Evolutionary conservation across 2,888 invertebrate species (phyloP), one percentile per base, ranked within the genome.

Genomic region (Cryptus viduatorius): DNA sequence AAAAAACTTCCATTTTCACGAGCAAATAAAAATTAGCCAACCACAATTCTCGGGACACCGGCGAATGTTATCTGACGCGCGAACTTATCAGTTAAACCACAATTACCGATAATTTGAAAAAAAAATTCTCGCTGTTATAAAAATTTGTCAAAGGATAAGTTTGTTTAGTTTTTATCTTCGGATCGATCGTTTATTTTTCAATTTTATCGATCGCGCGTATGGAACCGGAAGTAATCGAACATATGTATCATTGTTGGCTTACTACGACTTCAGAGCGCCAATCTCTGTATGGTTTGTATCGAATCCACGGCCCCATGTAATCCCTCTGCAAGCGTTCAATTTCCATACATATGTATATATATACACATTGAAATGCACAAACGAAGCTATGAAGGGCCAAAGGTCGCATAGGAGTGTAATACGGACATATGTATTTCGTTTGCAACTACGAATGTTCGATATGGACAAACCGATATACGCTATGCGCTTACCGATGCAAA

Each of bases 321-420:
- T 61, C 29, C 14, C 19, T 59, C 31, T 29, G 31, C 31, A 31
- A 31, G 61, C 29, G 12, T 5, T 61, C 29, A 31, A 61, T 61
- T 61, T 61, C 5, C 61, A 61, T 61, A 31, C 7, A 61, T 61
- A 24, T 24, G 24, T 24, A 61, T 56, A 24, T 53, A 53, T 53
- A 24, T 8, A 4, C 48, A 48, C 12, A 29, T 29, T 14, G 29
- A 61, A 61, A 29, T 24, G 56, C 14, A 29, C 5, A 31, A 61
- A 29, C 29, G 29, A 61, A 14, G 10, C 14, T 1, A 59, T 29
- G 59, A 12, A 4, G 29, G 29, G n/a, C 29, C 61, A 31, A 59
- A 24, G 59, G 14, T 59, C 24, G 59, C 10, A 29, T 4, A 14
- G 59, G 59, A 29, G 29, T 24, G 12, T 12, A 24, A 61, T 61